A percentile compares a stretch with the other conserved stretches of the same genome.
These are phyloP conservation scores for Solenopsis fugax DNA, from an alignment of 1,140 invertebrate genomes.

Conservation along the genomic window DNA sequence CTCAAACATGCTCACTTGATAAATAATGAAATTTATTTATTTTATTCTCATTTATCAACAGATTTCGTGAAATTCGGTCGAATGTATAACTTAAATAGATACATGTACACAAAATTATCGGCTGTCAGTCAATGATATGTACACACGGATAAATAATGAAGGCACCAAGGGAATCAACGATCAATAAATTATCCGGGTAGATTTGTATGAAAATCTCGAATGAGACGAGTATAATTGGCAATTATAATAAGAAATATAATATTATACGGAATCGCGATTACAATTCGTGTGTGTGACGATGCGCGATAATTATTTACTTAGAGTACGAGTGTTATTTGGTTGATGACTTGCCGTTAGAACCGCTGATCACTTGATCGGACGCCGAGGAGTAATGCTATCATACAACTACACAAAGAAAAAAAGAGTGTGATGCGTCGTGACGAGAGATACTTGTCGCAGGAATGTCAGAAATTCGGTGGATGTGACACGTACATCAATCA, in stretches of 20 bases:
- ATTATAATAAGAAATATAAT: slow-evolving; percentile 36
- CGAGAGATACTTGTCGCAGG: slow-evolving; percentile 43
- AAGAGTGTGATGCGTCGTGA: slow-evolving; percentile 6
- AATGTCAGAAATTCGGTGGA: slow-evolving; percentile 42
- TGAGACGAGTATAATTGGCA: slow-evolving; percentile 12
- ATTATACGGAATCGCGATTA: slow-evolving; percentile 23
- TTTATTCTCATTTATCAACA: slow-evolving; percentile 69
- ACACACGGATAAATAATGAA: slow-evolving; percentile 76
- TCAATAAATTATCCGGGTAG: slow-evolving; percentile 70
- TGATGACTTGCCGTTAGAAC: slow-evolving; percentile 57
- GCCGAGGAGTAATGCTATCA: slow-evolving; percentile 38
- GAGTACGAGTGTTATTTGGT: slow-evolving; percentile 61
- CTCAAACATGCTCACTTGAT: slow-evolving; percentile 21
- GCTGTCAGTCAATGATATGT: slow-evolving; percentile 68
- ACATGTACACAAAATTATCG: slow-evolving; percentile 51
- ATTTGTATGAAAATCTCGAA: slow-evolving; percentile 48
- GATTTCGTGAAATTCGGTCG: slow-evolving; percentile 38
- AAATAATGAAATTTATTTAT: slow-evolving; percentile 65
- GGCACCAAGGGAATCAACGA: slow-evolving; percentile 75
- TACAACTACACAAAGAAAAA: slow-evolving; percentile 28
- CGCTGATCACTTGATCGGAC: slow-evolving; percentile 50
- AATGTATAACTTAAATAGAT: slow-evolving; percentile 56
- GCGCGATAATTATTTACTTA: slow-evolving; percentile 40
- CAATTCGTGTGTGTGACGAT: slow-evolving; percentile 12
- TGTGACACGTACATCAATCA: slow-evolving; percentile 28